A percentile compares a stretch with the other conserved stretches of the same genome.
phyloP scores from a whole-genome alignment of 2,113 vertebrate genomes.

The Electrona antarctica region DNA sequence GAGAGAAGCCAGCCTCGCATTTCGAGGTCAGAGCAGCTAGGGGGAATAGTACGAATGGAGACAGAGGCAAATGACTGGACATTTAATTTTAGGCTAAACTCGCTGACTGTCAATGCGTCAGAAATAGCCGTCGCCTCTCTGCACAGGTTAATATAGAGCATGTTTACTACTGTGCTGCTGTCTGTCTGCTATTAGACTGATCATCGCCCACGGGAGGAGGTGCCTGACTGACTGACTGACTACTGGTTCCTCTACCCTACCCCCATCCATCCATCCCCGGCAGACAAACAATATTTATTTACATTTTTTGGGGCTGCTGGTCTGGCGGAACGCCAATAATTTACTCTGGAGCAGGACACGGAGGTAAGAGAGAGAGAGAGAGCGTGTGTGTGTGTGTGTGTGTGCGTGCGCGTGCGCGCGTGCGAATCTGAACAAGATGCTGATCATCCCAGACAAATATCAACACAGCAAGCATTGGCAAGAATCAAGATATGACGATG shows the following conservation, averaged over 20 bases:
- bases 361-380: conserved; percentile 65
- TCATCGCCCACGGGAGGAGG: conserved; percentile 29
- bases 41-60: conserved; percentile 5
- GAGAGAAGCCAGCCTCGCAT: background rate
- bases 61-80: conserved; percentile 10
- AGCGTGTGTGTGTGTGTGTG: too few species aligned
- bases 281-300: conserved; percentile 5
- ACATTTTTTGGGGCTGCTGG: conserved; percentile 18
- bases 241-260: conserved; percentile 17
- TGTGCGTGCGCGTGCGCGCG: too few species aligned
- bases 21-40: conserved; percentile 8
- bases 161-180: conserved; percentile 47
- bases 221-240: conserved; percentile 32
- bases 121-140: conserved; percentile 5
- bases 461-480: too few species aligned
- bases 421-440: background rate
- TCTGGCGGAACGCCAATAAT: conserved; percentile 64
- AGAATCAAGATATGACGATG: too few species aligned
- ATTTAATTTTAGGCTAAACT: conserved; percentile 2
- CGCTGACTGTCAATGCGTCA: background rate
- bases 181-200: too few species aligned
- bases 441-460: too few species aligned
- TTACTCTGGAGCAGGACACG: conserved; percentile 77
- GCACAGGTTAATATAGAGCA: conserved; percentile 23
- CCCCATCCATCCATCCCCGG: too few species aligned